Percentiles rank a stretch among this genome's conserved stretches.
These are phyloP conservation scores for Phoebastria nigripes DNA, from an alignment of 2,797 vertebrate genomes.

Conservation along the genomic window DNA sequence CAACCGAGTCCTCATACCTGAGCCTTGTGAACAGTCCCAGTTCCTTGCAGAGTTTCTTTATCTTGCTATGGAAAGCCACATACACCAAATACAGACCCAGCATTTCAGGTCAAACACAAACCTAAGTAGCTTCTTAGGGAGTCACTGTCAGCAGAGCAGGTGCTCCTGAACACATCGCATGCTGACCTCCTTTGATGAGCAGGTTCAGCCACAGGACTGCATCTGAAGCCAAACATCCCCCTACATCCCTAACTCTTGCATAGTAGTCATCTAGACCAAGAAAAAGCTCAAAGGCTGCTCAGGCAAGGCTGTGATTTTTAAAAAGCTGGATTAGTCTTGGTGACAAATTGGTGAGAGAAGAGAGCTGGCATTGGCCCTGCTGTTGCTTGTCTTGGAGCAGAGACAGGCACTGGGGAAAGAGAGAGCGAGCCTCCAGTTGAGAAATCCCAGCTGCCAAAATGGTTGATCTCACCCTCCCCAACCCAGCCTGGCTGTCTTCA, in stretches of 20 bases:
- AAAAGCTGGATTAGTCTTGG: background rate
- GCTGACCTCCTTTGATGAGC: background rate
- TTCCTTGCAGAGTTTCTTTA: background rate
- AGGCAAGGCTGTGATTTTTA: background rate
- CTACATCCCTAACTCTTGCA: too few relatives aligned
- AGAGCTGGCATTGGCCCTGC: background rate
- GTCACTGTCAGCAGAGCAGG: background rate
- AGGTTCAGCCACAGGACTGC: background rate
- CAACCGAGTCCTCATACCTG: background rate
- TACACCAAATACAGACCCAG: background rate
- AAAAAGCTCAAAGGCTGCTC: background rate
- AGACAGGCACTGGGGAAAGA: background rate
- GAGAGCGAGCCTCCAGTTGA: rapidly evolving
- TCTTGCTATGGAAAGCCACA: background rate
- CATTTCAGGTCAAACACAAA: background rate
- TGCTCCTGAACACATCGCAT: rapidly evolving
- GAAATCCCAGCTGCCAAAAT: background rate
- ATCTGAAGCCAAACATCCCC: background rate
- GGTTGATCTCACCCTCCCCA: rapidly evolving
- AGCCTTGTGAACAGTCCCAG: background rate
- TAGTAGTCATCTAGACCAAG: background rate
- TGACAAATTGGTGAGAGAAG: background rate
- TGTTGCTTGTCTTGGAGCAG: background rate
- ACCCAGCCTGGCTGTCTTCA: background rate
- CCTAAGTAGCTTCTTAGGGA: background rate